Evolutionary conservation across 2,888 invertebrate species (phyloP).

Genomic region (Eilema caniola): DNA sequence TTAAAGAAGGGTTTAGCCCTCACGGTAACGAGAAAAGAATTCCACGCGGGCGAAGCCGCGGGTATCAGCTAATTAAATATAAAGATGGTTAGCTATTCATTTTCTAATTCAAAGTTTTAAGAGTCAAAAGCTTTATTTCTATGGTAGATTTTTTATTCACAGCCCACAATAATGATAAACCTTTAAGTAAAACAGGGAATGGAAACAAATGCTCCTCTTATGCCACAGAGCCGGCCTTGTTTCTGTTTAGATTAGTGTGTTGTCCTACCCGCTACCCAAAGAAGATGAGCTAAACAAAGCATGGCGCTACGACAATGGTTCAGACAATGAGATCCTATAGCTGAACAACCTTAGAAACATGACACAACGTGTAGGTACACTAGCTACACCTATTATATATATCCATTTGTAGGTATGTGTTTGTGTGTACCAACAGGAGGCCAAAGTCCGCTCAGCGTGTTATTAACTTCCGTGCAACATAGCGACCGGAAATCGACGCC

Average conservation of each 20-base stretch:
- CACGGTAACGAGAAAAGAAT: no score
- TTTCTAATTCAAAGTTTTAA: neutral
- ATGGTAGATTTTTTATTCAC: no score
- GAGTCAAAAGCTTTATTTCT: no score
- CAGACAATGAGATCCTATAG: neutral
- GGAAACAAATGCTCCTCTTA: no score
- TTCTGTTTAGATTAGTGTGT: neutral
- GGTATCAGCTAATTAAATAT: neutral
- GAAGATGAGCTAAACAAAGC: no score
- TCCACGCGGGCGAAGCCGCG: no score
- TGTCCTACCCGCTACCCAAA: neutral
- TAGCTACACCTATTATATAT: conserved; percentile 8
- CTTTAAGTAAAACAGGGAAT: neutral
- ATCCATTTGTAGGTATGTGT: conserved; percentile 19
- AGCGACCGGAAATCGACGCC: conserved; percentile 74
- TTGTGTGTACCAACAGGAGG: conserved; percentile 26
- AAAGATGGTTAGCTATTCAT: neutral
- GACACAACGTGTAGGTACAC: neutral
- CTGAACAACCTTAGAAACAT: neutral
- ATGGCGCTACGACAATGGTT: neutral
- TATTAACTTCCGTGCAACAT: conserved; percentile 73
- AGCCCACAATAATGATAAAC: no score
- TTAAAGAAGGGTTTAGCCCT: no score
- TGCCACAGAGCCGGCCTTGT: no score
- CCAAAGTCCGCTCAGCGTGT: conserved; percentile 61